These are phyloP conservation scores for Brachionus rubens DNA, from an alignment of 1,140 invertebrate genomes.

Conservation along the genomic window DNA sequence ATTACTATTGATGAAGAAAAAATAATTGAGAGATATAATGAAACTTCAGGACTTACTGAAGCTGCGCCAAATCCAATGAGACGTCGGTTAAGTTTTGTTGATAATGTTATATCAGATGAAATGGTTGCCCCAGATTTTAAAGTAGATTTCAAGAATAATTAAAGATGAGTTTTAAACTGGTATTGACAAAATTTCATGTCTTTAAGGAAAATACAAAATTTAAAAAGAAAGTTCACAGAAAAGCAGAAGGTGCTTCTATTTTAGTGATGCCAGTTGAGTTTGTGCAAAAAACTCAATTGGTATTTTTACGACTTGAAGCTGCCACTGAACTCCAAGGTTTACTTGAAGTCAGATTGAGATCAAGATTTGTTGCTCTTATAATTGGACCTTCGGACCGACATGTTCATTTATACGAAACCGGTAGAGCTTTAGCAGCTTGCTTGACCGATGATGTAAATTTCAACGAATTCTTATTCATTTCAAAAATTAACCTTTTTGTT, in stretches of 20 bases:
- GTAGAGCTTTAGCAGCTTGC: slow-evolving; percentile 55
- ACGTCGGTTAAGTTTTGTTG: neutral
- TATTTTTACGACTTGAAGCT: slow-evolving; percentile 53
- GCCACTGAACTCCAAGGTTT: slow-evolving; percentile 53
- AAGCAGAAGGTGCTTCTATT: slow-evolving; percentile 57
- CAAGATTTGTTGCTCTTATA: slow-evolving; percentile 55
- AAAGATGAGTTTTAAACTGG: neutral
- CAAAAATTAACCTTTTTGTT: neutral
- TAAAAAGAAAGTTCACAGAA: slow-evolving; percentile 54
- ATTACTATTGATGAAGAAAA: neutral
- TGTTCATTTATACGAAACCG: slow-evolving; percentile 51
- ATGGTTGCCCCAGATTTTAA: neutral
- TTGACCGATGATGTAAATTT: slow-evolving; percentile 53
- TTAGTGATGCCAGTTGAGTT: slow-evolving; percentile 55
- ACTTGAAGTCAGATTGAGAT: slow-evolving; percentile 56
- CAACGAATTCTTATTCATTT: neutral
- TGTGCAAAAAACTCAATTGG: slow-evolving; percentile 51
- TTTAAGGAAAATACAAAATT: slow-evolving; percentile 1
- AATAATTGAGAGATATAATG: neutral
- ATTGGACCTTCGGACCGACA: slow-evolving; percentile 51
- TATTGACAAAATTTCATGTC: neutral
- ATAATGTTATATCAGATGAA: neutral
- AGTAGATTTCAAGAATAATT: too few relatives aligned
- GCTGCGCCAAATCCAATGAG: neutral
- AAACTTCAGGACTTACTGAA: neutral